Evolutionary conservation across 2,888 invertebrate genomes (phyloP), one percentile per base, ranked within the genome.

Genomic region (Drosophila merina): DNA sequence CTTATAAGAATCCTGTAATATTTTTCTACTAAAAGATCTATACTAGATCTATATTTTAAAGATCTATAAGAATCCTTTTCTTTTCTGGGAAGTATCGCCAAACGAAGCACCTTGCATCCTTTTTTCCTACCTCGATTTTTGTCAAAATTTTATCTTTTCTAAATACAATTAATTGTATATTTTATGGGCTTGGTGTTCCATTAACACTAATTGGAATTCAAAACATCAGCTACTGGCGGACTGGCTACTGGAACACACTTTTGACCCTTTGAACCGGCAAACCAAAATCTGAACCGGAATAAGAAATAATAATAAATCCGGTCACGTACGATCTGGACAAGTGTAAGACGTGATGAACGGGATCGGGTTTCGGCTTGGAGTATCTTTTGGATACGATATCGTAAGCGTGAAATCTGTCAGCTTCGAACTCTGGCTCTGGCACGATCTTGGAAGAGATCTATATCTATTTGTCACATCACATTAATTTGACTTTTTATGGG

Each of bases 401-500:
- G 48, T 85, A 74, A 73, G 86, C 83, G 74, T 86, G 75, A 84
- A 87, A 84, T 84, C 83, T 85, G 72, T 62, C 82, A 64, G 56
- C 38, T 42, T 5, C 38, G 51, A 33, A 14, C 14, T 8, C 20
- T 36, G 48, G 40, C 20, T 8, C 26, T 36, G 48, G 40, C 49
- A 40, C 28, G 47, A 48, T 44, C 54, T 10, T 3, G 9, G 5
- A 4, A 9, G 8, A 64, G 64, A 66, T 63, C 38, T 49, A 36
- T 72, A 57, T 63, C 63, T 57, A 57, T 68, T 42, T 75, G 81
- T 75, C 81, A 12, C 36, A 79, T 73, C 77, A 78, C 88, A 89
- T 89, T 87, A 89, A 88, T 89, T 88, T 83, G 87, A 76, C 60
- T 80, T 85, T 89, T 89, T 89, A 89, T 89, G 89, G 88, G 75